A percentile compares a stretch with the other conserved stretches of the same genome.
phyloP scores from a whole-genome alignment of 2,888 invertebrate genomes.

The Cryptus armator region DNA sequence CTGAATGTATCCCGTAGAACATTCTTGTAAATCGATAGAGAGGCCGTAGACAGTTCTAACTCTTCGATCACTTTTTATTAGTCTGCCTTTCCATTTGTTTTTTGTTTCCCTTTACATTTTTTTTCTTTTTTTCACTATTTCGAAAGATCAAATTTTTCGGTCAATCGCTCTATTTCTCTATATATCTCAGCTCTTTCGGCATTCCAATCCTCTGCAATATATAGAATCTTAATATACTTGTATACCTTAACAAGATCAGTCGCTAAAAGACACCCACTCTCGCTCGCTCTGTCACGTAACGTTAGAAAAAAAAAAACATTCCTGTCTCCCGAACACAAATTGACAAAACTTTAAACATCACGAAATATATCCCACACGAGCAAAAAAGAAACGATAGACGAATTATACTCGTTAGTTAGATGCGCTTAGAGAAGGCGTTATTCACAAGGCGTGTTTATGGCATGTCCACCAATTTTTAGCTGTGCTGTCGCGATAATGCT shows the following conservation, averaged over 20 bases:
- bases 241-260: conserved; percentile 25
- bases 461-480: conserved; percentile 73
- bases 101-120: neutral
- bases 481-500: conserved; percentile 60
- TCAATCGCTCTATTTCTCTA: neutral
- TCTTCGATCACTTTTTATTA: neutral
- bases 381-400: conserved; percentile 67
- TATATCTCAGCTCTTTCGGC: conserved; percentile 2
- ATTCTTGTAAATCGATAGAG: conserved; percentile 10
- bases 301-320: neutral
- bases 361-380: conserved; percentile 15
- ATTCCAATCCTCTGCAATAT: conserved; percentile 33
- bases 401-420: conserved; percentile 62
- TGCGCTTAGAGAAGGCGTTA: conserved; percentile 70
- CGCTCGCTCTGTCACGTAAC: conserved; percentile 27
- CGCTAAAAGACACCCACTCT: neutral
- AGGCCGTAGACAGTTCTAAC: conserved; percentile 3
- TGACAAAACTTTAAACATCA: neutral
- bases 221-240: conserved; percentile 12
- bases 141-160: neutral
- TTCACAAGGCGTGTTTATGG: conserved; percentile 74
- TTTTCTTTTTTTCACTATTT: neutral
- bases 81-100: neutral
- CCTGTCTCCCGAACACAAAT: neutral
- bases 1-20: conserved; percentile 16